Conservation (phyloP, 2,888 invertebrate genomes). For the Syritta pipiens region DNA sequence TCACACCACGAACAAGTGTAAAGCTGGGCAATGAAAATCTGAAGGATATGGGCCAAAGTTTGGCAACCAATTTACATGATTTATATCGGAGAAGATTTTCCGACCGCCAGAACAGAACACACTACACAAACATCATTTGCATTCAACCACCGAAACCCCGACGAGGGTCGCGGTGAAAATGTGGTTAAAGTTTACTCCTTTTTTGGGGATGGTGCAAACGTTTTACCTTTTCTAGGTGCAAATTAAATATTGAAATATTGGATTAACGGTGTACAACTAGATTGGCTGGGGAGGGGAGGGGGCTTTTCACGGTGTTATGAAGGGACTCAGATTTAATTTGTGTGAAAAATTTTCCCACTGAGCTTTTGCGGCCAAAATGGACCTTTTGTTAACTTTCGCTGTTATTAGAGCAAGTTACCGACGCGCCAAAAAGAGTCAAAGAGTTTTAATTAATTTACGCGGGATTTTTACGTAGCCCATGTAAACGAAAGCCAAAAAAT, state of each 20-base stretch:
- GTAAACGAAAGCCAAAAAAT: no score
- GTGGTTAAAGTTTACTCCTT: conserved; percentile 17
- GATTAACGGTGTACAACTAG: conserved; percentile 27
- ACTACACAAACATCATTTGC: neutral
- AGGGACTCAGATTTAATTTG: conserved; percentile 24
- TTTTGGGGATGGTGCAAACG: neutral
- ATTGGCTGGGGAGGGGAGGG: no score
- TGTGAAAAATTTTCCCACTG: conserved; percentile 15
- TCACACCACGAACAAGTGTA: no score
- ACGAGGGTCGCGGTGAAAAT: conserved; percentile 4
- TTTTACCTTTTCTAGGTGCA: conserved; percentile 45
- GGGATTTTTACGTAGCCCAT: no score
- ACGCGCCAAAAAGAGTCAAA: neutral
- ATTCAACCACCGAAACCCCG: neutral
- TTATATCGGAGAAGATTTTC: conserved; percentile 24
- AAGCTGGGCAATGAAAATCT: conserved; percentile 12
- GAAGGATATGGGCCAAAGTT: conserved; percentile 25
- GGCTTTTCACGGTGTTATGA: neutral
- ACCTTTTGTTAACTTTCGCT: neutral
- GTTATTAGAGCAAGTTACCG: conserved; percentile 9
- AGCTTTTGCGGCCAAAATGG: conserved; percentile 2
- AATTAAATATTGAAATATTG: conserved; percentile 64
- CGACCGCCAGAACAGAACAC: neutral
- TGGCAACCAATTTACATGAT: conserved; percentile 47
- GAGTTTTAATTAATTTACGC: conserved; percentile 35